These are phyloP conservation scores for Paramormyrops kingsleyae DNA, from an alignment of 2,113 vertebrate genomes.

Conservation along the genomic window DNA sequence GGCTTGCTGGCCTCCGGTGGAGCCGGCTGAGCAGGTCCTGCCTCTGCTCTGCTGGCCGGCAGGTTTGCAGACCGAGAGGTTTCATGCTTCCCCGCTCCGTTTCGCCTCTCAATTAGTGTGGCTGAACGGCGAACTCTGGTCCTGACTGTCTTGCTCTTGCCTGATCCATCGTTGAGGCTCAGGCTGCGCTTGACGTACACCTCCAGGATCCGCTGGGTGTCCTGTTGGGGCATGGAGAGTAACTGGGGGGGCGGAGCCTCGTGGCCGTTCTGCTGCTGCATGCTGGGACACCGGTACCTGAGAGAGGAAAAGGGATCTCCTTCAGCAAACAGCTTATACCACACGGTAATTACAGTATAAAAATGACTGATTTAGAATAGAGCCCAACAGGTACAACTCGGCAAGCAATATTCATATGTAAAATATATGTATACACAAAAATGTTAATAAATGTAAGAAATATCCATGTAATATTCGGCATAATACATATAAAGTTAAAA, in stretches of 20 bases:
- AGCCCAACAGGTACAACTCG: not conserved
- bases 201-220: conserved; percentile 64
- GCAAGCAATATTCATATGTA: not conserved
- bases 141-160: rapidly evolving
- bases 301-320: not conserved
- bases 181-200: conserved; percentile 61
- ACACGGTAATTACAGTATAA: not conserved
- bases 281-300: conserved; percentile 9
- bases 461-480: not conserved
- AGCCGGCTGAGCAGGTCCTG: not conserved
- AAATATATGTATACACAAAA: not conserved
- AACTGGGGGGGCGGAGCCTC: conserved; percentile 36
- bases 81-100: conserved; percentile 29
- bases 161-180: conserved; percentile 50
- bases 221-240: conserved; percentile 53
- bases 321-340: not conserved
- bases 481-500: not conserved
- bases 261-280: conserved; percentile 35
- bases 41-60: not conserved
- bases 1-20: not conserved
- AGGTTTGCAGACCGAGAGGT: conserved; percentile 51
- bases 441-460: not conserved
- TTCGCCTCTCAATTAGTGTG: conserved; percentile 22
- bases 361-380: not conserved
- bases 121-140: not conserved